Percentiles rank a stretch among this genome's conserved stretches.
Conservation (phyloP, 1,140 invertebrate genomes). For the Odontomachus brunneus region DNA sequence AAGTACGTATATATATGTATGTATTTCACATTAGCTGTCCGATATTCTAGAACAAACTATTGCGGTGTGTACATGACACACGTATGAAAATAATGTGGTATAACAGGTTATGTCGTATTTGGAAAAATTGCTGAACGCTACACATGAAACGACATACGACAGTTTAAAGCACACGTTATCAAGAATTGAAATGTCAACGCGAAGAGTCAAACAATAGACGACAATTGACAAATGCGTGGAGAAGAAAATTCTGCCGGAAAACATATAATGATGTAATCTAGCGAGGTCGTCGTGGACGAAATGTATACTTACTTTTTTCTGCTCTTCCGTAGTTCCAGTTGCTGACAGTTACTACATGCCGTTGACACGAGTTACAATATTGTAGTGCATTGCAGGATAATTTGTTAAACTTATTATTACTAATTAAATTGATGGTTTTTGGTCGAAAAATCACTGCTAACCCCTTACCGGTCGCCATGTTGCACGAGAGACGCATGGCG, state of each 20-base stretch:
- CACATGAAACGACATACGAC: background rate
- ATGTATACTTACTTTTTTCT: constrained; percentile 76
- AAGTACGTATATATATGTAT: background rate
- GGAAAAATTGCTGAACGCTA: background rate
- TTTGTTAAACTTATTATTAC: constrained; percentile 77
- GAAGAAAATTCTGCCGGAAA: background rate
- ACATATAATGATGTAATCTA: constrained; percentile 78
- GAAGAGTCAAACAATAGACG: background rate
- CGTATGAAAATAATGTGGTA: background rate
- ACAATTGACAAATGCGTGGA: background rate
- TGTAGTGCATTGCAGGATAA: constrained; percentile 65
- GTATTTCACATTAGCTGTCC: background rate
- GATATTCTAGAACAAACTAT: background rate
- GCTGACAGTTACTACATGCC: constrained; percentile 75
- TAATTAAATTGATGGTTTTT: constrained; percentile 78
- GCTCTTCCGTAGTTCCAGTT: constrained; percentile 69
- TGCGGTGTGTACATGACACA: background rate
- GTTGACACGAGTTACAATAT: constrained; percentile 74
- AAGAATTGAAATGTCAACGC: background rate
- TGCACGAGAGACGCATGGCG: constrained; percentile 80
- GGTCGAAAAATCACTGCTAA: constrained; percentile 79
- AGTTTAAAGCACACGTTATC: background rate
- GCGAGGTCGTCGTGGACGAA: constrained; percentile 25
- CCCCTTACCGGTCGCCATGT: constrained; percentile 84
- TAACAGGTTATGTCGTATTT: constrained; percentile 40